Conservation (phyloP, 2,888 invertebrate genomes). For the Adelphocoris suturalis region DNA sequence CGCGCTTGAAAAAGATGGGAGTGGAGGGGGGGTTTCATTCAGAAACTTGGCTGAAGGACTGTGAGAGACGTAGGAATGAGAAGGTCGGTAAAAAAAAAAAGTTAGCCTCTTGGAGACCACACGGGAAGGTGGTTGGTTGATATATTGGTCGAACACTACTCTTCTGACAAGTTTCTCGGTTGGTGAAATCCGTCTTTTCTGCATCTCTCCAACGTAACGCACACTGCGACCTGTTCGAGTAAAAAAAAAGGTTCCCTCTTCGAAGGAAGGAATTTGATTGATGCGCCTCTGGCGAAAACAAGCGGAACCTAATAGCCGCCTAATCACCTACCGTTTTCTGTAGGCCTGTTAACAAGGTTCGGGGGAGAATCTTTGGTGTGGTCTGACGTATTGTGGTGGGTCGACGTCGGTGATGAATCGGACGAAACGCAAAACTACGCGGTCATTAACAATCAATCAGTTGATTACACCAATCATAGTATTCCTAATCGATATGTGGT, state of each 20-base stretch:
- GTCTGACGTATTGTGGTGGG: constrained; percentile 17
- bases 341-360: constrained; percentile 39
- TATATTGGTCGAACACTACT: constrained; percentile 60
- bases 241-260: neutral
- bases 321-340: constrained; percentile 38
- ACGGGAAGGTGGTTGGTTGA: constrained; percentile 63
- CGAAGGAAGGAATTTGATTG: constrained; percentile 14
- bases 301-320: constrained; percentile 34
- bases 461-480: neutral
- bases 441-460: constrained; percentile 14
- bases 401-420: neutral
- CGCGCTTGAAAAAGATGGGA: neutral
- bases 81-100: constrained; percentile 16
- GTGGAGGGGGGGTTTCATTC: constrained; percentile 55
- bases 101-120: constrained; percentile 52
- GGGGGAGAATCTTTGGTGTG: neutral
- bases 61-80: neutral
- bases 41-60: constrained; percentile 38
- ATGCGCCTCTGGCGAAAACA: constrained; percentile 27
- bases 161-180: constrained; percentile 63
- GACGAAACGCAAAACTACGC: neutral
- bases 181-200: constrained; percentile 54
- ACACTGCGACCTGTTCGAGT: neutral
- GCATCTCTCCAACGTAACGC: neutral
- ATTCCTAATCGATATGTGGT: no score